Conservation (phyloP, 2,113 vertebrate species). For the Ceratotherium simum region DNA sequence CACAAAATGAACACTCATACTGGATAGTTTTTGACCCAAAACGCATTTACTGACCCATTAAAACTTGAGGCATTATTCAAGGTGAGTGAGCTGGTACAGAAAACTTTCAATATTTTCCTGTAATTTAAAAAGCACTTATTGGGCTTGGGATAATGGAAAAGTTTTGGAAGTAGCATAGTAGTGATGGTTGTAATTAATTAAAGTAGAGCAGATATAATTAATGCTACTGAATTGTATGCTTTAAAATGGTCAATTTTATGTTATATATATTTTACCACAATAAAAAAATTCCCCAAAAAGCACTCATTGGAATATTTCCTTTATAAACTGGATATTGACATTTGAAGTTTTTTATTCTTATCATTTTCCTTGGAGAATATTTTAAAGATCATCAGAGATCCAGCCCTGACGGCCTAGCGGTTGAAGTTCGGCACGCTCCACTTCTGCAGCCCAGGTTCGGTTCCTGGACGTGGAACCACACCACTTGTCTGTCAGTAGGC, state of each 20-base stretch:
- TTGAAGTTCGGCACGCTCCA: too few relatives aligned
- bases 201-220: not conserved
- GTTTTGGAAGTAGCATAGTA: not conserved
- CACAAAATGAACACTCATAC: not conserved
- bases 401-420: too few relatives aligned
- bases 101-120: not conserved
- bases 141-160: not conserved
- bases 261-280: slow-evolving; percentile 18
- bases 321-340: slow-evolving; percentile 16
- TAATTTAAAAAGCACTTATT: slow-evolving; percentile 30
- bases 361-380: slow-evolving; percentile 23
- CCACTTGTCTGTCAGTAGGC: too few relatives aligned
- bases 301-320: not conserved
- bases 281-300: not conserved
- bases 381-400: not conserved
- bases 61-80: not conserved
- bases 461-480: too few relatives aligned
- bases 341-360: not conserved
- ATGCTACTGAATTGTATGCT: not conserved
- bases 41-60: slow-evolving; percentile 14
- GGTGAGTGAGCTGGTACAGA: slow-evolving; percentile 7
- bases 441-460: too few relatives aligned
- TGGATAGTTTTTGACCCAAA: slow-evolving; percentile 13
- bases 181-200: not conserved
- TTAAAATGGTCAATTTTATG: not conserved